These are phyloP conservation scores for Harpalus rufipes DNA, from an alignment of 2,888 invertebrate species.

Conservation along the genomic window DNA sequence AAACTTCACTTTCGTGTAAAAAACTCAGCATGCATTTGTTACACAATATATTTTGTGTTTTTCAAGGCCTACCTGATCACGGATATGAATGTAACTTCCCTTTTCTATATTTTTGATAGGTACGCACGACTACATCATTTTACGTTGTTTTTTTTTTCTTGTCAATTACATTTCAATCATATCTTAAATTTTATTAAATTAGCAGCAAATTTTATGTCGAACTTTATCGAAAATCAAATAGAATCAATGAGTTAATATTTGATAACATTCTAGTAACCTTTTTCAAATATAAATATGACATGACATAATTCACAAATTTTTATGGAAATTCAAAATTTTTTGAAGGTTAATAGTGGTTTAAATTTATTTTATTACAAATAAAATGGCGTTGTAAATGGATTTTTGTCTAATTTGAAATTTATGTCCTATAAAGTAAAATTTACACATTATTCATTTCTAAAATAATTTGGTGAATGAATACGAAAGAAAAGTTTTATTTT, in stretches of 20 bases:
- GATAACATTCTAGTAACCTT: neutral
- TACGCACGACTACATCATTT: no score
- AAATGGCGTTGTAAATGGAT: slow-evolving; percentile 15
- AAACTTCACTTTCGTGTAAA: no score
- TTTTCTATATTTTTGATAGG: no score
- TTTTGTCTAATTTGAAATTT: slow-evolving; percentile 39
- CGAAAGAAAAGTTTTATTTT: neutral
- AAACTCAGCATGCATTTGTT: no score
- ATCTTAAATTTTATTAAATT: no score
- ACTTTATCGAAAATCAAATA: no score
- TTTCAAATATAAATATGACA: slow-evolving; percentile 22
- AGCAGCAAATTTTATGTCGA: no score
- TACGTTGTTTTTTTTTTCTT: no score
- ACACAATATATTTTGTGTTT: no score
- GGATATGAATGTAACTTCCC: no score
- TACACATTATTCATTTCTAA: neutral
- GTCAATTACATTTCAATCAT: no score
- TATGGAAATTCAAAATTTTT: slow-evolving; percentile 2
- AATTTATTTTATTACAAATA: slow-evolving; percentile 32
- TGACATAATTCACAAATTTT: slow-evolving; percentile 17
- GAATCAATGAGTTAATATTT: neutral
- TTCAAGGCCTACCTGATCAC: no score
- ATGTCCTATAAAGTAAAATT: slow-evolving; percentile 25
- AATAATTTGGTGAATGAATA: neutral
- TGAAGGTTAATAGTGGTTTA: slow-evolving; percentile 8